Percentiles rank a stretch among this genome's conserved stretches.
Conservation (phyloP, 2,797 vertebrate species). For the Brotula barbata region DNA sequence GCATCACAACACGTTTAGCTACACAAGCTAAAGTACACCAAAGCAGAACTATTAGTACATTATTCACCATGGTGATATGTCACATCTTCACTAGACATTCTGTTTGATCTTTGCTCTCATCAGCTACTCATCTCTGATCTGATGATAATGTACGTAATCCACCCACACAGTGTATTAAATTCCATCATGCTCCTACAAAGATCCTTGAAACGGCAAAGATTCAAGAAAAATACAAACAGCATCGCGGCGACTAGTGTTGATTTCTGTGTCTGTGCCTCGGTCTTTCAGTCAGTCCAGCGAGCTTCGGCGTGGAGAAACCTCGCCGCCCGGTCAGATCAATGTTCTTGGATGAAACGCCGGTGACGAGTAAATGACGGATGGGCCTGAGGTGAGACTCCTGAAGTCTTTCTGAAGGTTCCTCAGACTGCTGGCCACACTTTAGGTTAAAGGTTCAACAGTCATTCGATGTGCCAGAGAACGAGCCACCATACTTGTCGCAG, state of each 20-base stretch:
- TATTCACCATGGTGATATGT: background rate
- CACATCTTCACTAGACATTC: background rate
- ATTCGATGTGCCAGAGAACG: slow-evolving; percentile 3
- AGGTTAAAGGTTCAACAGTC: slow-evolving; percentile 13
- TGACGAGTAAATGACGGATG: background rate
- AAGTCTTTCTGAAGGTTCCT: background rate
- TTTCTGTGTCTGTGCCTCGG: too few relatives aligned
- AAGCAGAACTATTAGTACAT: slow-evolving; percentile 10
- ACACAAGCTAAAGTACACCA: slow-evolving; percentile 22
- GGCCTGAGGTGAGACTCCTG: background rate
- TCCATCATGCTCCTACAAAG: background rate
- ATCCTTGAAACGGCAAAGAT: slow-evolving; percentile 11
- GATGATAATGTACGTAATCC: too few relatives aligned
- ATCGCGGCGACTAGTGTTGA: background rate
- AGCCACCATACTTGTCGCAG: too few relatives aligned
- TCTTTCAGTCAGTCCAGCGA: background rate
- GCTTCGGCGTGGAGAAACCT: background rate
- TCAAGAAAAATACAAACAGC: slow-evolving; percentile 3
- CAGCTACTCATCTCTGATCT: too few relatives aligned
- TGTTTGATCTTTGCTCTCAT: slow-evolving; percentile 9
- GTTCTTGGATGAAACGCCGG: background rate
- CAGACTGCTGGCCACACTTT: slow-evolving; percentile 4
- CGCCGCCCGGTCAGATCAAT: background rate
- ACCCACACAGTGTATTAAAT: background rate
- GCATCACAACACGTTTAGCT: slow-evolving; percentile 28